A percentile compares a stretch with the other conserved stretches of the same genome.
phyloP scores from a whole-genome alignment of 2,888 invertebrate species.

The Torymus auratus region DNA sequence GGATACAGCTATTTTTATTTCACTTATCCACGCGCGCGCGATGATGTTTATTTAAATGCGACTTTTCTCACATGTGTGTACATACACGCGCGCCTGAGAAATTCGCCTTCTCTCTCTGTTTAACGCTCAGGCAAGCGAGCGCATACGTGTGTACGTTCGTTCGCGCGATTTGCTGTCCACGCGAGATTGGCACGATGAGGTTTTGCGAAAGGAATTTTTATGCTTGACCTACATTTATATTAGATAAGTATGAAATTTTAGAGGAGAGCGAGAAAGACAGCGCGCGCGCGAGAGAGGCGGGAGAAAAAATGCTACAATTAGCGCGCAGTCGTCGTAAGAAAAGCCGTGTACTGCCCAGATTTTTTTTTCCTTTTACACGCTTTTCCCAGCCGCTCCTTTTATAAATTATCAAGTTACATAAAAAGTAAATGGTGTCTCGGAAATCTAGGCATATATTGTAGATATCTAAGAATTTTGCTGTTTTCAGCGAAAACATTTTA shows the following conservation, averaged over 20 bases:
- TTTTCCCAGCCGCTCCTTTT: not conserved
- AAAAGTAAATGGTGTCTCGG: constrained; percentile 8
- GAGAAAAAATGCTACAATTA: constrained; percentile 25
- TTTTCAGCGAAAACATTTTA: too few species aligned
- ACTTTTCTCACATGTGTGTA: not conserved
- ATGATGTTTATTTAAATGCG: too few species aligned
- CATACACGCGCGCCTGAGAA: not conserved
- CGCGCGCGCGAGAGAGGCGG: not conserved
- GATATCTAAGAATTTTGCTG: too few species aligned
- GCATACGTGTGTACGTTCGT: not conserved
- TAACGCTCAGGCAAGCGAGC: not conserved
- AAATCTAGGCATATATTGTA: too few species aligned
- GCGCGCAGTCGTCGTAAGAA: not conserved
- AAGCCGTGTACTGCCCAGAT: not conserved
- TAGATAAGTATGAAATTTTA: constrained; percentile 49
- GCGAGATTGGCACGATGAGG: constrained; percentile 44
- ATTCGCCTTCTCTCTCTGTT: too few species aligned
- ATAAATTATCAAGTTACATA: constrained; percentile 35
- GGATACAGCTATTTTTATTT: too few species aligned
- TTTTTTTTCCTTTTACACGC: not conserved
- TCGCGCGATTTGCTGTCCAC: constrained; percentile 31
- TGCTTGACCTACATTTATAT: constrained; percentile 53
- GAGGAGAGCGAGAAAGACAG: not conserved
- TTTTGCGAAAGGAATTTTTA: constrained; percentile 56
- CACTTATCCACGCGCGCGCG: too few species aligned